Percentiles rank a stretch among this genome's conserved stretches.
These are phyloP conservation scores for Podotricha telesiphe DNA, from an alignment of 2,888 invertebrate species.

Conservation along the genomic window DNA sequence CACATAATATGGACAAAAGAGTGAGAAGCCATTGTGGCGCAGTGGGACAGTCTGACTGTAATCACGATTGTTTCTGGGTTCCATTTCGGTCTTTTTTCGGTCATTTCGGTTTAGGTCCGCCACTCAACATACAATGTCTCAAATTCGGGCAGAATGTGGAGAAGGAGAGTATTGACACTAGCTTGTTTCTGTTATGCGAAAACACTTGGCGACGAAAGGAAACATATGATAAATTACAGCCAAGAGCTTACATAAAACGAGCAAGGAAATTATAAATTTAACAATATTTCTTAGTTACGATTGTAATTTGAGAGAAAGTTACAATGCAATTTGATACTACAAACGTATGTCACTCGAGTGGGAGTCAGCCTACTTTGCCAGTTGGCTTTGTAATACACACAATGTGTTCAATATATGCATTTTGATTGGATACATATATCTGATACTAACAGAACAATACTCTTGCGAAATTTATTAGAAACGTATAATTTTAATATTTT, in stretches of 20 bases:
- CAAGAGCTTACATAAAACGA: not conserved
- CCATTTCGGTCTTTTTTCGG: too few species aligned
- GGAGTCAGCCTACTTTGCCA: conserved; percentile 38
- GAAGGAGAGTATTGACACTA: too few species aligned
- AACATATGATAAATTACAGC: not conserved
- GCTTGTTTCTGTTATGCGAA: too few species aligned
- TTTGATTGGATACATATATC: conserved; percentile 25
- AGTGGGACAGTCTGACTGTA: too few species aligned
- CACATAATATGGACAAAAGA: too few species aligned
- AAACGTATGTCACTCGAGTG: conserved; percentile 55
- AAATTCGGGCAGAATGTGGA: too few species aligned
- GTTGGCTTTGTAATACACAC: conserved; percentile 33
- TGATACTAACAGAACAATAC: conserved; percentile 20
- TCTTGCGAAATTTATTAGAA: conserved; percentile 1
- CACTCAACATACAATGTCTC: too few species aligned
- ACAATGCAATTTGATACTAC: conserved; percentile 48
- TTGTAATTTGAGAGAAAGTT: conserved; percentile 37
- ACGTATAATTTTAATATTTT: not conserved
- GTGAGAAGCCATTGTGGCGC: too few species aligned
- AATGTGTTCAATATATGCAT: conserved; percentile 35
- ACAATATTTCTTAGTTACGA: conserved; percentile 6
- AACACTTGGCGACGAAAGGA: not conserved
- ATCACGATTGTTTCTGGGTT: too few species aligned
- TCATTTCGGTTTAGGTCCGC: too few species aligned
- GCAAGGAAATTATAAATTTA: conserved; percentile 10